phyloP scores from a whole-genome alignment of 2,113 vertebrate species.

The Cacatua alba region DNA sequence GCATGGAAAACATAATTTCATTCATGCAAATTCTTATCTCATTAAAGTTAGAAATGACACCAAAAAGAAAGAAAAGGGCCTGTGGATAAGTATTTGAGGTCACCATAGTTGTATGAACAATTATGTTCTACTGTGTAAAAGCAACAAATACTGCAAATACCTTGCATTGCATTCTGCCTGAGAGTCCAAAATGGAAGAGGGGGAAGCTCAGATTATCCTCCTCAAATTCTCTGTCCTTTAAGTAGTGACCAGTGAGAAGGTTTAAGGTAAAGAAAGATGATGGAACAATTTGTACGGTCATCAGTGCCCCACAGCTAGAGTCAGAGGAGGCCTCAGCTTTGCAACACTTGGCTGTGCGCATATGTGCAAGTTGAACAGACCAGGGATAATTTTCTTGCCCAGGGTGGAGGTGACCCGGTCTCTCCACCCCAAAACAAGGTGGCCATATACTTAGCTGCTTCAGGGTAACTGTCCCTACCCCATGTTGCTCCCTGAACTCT shows the following conservation, averaged over 20 bases:
- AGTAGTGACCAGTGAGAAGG: not conserved
- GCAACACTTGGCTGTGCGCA: rapidly evolving
- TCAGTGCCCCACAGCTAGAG: not conserved
- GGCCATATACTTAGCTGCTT: not conserved
- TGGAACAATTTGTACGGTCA: not conserved
- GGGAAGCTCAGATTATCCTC: not conserved
- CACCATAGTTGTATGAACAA: not conserved
- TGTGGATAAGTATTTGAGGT: not conserved
- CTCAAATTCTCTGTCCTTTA: not conserved
- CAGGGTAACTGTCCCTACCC: not conserved
- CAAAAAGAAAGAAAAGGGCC: not conserved
- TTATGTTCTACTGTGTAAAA: not conserved
- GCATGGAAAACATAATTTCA: not conserved
- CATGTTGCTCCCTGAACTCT: not conserved
- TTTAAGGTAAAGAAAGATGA: not conserved
- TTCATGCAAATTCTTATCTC: not conserved
- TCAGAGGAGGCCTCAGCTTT: not conserved
- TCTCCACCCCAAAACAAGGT: not conserved
- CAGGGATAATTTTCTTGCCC: not conserved
- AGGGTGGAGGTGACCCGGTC: not conserved
- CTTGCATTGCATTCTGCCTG: not conserved
- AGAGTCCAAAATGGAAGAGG: not conserved
- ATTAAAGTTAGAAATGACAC: not conserved
- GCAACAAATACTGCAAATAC: not conserved
- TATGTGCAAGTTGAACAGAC: not conserved